Percentiles rank a stretch among this genome's conserved stretches.
Evolutionary conservation across 2,888 invertebrate species (phyloP).

Genomic region (Lithodes maja): DNA sequence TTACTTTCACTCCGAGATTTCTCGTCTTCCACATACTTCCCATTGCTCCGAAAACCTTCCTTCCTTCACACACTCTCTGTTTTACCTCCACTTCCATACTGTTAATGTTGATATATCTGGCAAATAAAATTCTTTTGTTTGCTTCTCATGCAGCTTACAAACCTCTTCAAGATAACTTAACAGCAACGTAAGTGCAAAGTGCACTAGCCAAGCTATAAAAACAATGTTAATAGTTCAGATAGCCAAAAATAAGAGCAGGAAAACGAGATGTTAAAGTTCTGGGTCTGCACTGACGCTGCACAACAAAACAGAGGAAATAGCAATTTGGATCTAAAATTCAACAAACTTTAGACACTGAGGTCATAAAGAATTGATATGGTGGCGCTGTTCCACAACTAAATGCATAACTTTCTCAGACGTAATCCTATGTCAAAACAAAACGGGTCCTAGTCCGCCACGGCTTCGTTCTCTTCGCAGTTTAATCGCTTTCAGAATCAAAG

Average conservation of each 20-base stretch:
- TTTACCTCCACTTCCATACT: too few species aligned
- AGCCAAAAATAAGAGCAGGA: neutral
- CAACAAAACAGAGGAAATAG: neutral
- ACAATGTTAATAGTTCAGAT: neutral
- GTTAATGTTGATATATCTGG: too few species aligned
- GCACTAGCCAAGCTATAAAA: neutral
- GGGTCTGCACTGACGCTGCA: neutral
- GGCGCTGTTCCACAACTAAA: slow-evolving; percentile 22
- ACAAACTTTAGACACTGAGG: neutral
- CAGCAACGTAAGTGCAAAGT: too few species aligned
- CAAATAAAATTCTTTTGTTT: too few species aligned
- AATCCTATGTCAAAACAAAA: neutral
- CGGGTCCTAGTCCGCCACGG: neutral
- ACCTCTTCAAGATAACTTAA: too few species aligned
- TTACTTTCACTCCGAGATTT: too few species aligned
- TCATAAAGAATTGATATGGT: slow-evolving; percentile 10
- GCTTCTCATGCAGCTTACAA: too few species aligned
- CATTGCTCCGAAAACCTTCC: too few species aligned
- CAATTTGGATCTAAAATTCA: neutral
- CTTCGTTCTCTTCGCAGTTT: neutral
- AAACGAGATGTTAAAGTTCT: neutral
- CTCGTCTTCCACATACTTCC: too few species aligned
- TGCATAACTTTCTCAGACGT: slow-evolving; percentile 16
- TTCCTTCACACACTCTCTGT: too few species aligned
- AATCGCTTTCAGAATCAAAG: neutral